Conservation (phyloP, 2,888 invertebrate genomes). For the Ferrisia virgata region DNA sequence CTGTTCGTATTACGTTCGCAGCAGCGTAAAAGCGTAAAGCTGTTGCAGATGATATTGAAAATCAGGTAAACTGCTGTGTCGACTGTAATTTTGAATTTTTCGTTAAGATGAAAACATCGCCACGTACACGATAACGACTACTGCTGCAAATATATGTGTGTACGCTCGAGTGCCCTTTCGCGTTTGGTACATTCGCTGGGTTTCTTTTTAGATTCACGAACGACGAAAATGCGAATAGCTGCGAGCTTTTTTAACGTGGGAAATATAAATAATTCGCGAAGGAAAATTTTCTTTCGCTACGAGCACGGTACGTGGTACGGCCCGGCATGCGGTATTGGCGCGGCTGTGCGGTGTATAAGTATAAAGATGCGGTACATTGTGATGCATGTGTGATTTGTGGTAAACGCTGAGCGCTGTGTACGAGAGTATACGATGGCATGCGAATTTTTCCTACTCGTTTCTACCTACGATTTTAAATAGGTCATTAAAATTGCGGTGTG, state of each 20-base stretch:
- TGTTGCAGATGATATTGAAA: not conserved
- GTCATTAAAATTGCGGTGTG: slow-evolving; percentile 1
- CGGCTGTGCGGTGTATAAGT: not conserved
- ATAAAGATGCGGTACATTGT: not conserved
- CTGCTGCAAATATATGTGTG: no score
- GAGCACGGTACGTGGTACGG: no score
- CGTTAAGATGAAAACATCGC: not conserved
- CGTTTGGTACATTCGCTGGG: not conserved
- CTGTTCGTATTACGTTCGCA: no score
- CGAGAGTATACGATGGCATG: not conserved
- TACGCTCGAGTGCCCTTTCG: not conserved
- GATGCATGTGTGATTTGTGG: no score
- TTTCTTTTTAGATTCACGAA: not conserved
- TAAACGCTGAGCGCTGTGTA: not conserved
- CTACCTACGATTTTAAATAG: slow-evolving; percentile 21
- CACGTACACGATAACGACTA: not conserved
- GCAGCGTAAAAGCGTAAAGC: not conserved
- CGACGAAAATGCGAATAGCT: not conserved
- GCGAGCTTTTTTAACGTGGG: not conserved
- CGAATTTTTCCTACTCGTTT: not conserved
- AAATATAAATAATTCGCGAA: not conserved
- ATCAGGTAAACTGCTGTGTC: not conserved
- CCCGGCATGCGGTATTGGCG: no score
- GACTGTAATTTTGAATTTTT: not conserved
- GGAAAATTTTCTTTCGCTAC: not conserved